These are phyloP conservation scores for Phymastichus coffea DNA, from an alignment of 1,140 invertebrate species.

Conservation along the genomic window DNA sequence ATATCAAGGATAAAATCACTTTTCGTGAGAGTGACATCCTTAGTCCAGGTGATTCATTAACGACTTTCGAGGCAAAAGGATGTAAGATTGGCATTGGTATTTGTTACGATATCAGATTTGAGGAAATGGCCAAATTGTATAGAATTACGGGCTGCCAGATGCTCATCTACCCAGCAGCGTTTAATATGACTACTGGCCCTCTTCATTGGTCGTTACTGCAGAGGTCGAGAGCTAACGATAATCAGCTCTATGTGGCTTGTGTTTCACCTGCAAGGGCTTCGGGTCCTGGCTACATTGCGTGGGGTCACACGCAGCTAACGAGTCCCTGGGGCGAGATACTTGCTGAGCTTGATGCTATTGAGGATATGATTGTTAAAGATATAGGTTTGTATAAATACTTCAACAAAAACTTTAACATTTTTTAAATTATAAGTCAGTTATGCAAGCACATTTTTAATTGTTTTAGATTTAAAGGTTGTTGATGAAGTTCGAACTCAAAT, in stretches of 20 bases:
- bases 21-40: constrained; percentile 90
- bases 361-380: constrained; percentile 73
- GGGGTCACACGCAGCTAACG: constrained; percentile 83
- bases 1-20: constrained; percentile 88
- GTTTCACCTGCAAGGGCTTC: constrained; percentile 77
- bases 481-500: constrained; percentile 79
- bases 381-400: constrained; percentile 69
- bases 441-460: no score
- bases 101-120: constrained; percentile 92
- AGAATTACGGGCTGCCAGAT: constrained; percentile 77
- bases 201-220: constrained; percentile 88
- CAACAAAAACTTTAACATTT: no score
- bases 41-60: constrained; percentile 73
- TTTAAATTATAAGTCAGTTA: no score
- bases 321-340: constrained; percentile 87
- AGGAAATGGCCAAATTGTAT: constrained; percentile 85
- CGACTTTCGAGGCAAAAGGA: constrained; percentile 71
- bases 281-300: constrained; percentile 78
- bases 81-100: constrained; percentile 88
- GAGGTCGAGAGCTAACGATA: constrained; percentile 80
- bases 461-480: constrained; percentile 71
- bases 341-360: constrained; percentile 66
- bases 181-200: constrained; percentile 94
- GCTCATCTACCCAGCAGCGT: constrained; percentile 89
- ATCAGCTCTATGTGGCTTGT: constrained; percentile 77